phyloP scores from a whole-genome alignment of 2,797 vertebrate species.

The Propithecus deckenii region DNA sequence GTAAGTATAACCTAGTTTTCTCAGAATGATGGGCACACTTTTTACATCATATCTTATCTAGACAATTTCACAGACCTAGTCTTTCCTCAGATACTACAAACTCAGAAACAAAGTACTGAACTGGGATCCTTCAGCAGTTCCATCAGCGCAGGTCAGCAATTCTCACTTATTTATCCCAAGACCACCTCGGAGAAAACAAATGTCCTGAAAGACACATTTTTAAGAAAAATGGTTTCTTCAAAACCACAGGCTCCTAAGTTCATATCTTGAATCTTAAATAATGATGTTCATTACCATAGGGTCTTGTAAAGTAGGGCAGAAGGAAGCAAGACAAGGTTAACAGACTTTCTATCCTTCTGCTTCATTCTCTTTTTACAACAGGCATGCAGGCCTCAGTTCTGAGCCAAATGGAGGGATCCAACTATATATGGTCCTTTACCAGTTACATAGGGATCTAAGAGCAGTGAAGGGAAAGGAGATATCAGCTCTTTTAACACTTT shows the following conservation, averaged over 20 bases:
- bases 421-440: neutral
- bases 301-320: neutral
- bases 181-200: neutral
- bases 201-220: neutral
- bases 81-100: neutral
- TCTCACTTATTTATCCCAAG: neutral
- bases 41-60: neutral
- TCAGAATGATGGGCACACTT: neutral
- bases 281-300: neutral
- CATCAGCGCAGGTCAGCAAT: neutral
- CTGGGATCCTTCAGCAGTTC: neutral
- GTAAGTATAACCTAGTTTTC: neutral
- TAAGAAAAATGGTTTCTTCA: neutral
- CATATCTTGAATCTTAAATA: neutral
- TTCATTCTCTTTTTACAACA: neutral
- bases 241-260: slow-evolving; percentile 1
- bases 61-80: neutral
- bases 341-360: neutral
- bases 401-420: neutral
- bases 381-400: neutral
- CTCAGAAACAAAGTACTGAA: neutral
- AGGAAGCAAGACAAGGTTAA: neutral
- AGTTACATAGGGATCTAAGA: neutral
- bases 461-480: neutral
- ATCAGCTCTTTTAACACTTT: neutral